Evolutionary conservation across 2,113 vertebrate genomes (phyloP).

Genomic region (Chrysemys picta): DNA sequence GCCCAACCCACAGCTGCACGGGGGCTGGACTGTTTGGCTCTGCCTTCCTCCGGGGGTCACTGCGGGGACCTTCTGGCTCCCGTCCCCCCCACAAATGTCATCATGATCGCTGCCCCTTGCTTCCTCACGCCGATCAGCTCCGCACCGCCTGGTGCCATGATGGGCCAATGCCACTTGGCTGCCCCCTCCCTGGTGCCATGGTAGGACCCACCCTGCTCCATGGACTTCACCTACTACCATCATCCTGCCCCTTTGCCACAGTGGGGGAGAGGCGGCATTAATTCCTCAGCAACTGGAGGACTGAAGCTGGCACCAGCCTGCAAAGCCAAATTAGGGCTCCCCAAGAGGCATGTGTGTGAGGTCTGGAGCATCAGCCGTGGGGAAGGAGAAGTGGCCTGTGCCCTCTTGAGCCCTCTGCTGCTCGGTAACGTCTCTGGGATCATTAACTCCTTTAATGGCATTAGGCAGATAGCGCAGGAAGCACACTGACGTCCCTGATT

Average conservation of each 20-base stretch:
- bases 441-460: background rate
- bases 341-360: background rate
- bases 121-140: background rate
- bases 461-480: background rate
- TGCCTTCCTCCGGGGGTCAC: background rate
- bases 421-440: background rate
- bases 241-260: background rate
- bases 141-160: background rate
- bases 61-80: background rate
- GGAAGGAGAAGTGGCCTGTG: background rate
- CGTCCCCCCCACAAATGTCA: background rate
- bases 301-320: background rate
- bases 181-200: background rate
- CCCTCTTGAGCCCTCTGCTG: background rate
- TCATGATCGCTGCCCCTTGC: background rate
- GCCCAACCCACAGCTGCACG: background rate
- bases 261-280: background rate
- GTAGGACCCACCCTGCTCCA: background rate
- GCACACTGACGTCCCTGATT: background rate
- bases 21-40: background rate
- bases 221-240: background rate
- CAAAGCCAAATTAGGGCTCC: background rate
- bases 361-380: background rate
- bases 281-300: background rate
- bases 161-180: background rate